These are phyloP conservation scores for Ellobius talpinus DNA, from an alignment of 2,113 vertebrate species.

Conservation along the genomic window DNA sequence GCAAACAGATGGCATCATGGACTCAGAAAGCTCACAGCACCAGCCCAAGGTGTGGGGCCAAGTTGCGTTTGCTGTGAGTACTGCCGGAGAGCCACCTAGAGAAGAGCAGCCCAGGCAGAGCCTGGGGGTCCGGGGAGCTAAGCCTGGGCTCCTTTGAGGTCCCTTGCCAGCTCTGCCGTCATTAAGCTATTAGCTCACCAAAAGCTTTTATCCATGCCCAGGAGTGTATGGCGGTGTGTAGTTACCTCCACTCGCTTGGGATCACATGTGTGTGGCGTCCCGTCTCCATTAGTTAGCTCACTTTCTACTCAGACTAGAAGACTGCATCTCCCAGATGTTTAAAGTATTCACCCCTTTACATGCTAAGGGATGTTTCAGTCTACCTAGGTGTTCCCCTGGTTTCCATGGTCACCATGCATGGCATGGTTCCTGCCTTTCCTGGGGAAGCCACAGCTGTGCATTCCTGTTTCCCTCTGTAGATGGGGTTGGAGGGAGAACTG, in stretches of 20 bases:
- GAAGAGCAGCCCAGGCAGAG: constrained; percentile 71
- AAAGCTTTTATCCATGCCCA: constrained; percentile 49
- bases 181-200: constrained; percentile 69
- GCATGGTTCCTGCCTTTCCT: neutral
- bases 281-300: neutral
- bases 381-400: neutral
- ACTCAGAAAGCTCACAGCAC: constrained; percentile 65
- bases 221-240: neutral
- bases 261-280: neutral
- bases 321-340: neutral
- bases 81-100: constrained; percentile 62
- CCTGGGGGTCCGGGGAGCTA: neutral
- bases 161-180: constrained; percentile 41
- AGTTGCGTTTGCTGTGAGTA: constrained; percentile 55
- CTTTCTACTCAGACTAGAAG: neutral
- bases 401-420: neutral
- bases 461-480: neutral
- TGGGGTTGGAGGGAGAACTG: neutral
- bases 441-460: neutral
- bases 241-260: neutral
- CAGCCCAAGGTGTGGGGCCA: neutral
- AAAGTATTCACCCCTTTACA: neutral
- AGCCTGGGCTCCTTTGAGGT: neutral
- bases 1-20: constrained; percentile 79
- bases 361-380: neutral